phyloP scores from a whole-genome alignment of 1,140 invertebrate genomes.

The Riptortus pedestris region DNA sequence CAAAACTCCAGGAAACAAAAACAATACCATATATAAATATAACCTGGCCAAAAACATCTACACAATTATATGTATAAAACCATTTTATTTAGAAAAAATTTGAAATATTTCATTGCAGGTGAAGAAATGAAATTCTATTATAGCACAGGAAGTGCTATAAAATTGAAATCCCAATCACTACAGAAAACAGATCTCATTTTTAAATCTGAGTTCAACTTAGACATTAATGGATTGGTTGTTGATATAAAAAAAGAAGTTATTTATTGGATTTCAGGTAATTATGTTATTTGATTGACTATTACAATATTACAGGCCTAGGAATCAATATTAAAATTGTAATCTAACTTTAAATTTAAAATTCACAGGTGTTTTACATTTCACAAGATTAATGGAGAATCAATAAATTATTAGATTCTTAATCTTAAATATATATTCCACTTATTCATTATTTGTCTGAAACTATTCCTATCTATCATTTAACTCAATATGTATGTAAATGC shows the following conservation, averaged over 20 bases:
- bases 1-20: too few species aligned
- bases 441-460: too few species aligned
- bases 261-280: slow-evolving; percentile 43
- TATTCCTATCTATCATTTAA: too few species aligned
- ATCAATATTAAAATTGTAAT: too few species aligned
- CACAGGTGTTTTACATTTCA: too few species aligned
- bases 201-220: slow-evolving; percentile 21
- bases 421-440: background rate
- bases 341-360: too few species aligned
- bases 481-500: too few species aligned
- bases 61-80: background rate
- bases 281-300: background rate
- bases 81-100: slow-evolving; percentile 10
- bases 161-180: slow-evolving; percentile 28
- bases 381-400: too few species aligned
- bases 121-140: slow-evolving; percentile 32
- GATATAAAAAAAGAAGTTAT: slow-evolving; percentile 30
- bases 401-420: background rate
- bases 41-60: background rate
- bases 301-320: too few species aligned
- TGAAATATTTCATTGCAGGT: slow-evolving; percentile 29
- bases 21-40: background rate
- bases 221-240: slow-evolving; percentile 32
- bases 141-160: slow-evolving; percentile 27
- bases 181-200: slow-evolving; percentile 29